Conservation (phyloP, 2,888 invertebrate genomes). For the Chorisops tibialis region DNA sequence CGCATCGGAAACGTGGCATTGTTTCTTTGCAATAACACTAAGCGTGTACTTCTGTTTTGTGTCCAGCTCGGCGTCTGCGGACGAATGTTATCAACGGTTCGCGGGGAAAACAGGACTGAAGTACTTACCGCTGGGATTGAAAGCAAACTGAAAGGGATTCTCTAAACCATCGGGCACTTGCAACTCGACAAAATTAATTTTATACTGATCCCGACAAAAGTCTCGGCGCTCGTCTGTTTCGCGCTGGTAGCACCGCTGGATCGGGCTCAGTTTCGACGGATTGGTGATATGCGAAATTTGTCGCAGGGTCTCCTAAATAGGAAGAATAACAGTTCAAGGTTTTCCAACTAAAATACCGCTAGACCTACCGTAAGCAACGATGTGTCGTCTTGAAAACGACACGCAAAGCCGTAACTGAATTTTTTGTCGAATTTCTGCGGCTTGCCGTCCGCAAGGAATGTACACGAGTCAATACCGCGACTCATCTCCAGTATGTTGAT, state of each 20-base stretch:
- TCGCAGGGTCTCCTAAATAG: conserved; percentile 32
- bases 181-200: conserved; percentile 47
- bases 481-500: conserved; percentile 41
- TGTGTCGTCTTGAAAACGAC: conserved; percentile 38
- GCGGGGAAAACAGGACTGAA: background rate
- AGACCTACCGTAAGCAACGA: conserved; percentile 18
- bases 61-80: conserved; percentile 40
- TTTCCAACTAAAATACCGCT: no score
- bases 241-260: conserved; percentile 43
- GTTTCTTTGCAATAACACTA: conserved; percentile 40
- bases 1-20: conserved; percentile 27
- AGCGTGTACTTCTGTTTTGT: conserved; percentile 43
- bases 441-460: conserved; percentile 42
- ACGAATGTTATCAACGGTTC: background rate
- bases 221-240: conserved; percentile 44
- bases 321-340: background rate
- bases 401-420: conserved; percentile 45
- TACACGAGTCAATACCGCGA: conserved; percentile 46
- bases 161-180: conserved; percentile 48
- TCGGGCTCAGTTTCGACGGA: conserved; percentile 41
- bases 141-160: conserved; percentile 44
- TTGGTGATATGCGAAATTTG: conserved; percentile 40
- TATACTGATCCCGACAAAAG: conserved; percentile 47
- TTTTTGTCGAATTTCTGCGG: conserved; percentile 38
- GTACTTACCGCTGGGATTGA: conserved; percentile 41